These are phyloP conservation scores for Equus przewalskii DNA, from an alignment of 2,113 vertebrate genomes.

Conservation along the genomic window DNA sequence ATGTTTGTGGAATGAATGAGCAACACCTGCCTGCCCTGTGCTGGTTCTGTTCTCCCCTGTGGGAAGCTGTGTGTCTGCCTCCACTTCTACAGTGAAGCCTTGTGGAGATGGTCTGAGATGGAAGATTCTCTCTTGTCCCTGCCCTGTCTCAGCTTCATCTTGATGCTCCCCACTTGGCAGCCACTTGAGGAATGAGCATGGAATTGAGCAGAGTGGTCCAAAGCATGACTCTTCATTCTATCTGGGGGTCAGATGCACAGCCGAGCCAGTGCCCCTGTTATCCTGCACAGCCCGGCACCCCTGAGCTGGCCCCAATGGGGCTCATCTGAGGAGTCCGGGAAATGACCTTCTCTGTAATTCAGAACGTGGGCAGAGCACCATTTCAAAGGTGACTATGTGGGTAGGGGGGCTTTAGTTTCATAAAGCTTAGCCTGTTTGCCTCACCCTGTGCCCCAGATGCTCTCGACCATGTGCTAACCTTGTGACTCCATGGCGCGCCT, in stretches of 20 bases:
- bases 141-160: background rate
- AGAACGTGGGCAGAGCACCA: background rate
- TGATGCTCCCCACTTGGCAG: background rate
- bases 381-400: background rate
- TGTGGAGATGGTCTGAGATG: background rate
- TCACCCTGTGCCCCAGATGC: background rate
- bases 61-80: background rate
- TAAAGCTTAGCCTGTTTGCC: background rate
- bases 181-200: too few species aligned
- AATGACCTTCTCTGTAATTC: background rate
- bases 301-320: background rate
- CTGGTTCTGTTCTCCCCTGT: background rate
- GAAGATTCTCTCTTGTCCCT: background rate
- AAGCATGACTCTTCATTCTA: background rate
- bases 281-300: too few species aligned
- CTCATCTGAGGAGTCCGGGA: background rate
- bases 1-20: background rate
- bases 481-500: background rate
- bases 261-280: background rate
- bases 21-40: background rate
- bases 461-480: too few species aligned
- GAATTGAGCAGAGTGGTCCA: background rate
- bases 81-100: too few species aligned
- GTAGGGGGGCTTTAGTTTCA: background rate
- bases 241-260: background rate